Evolutionary conservation across 1,140 invertebrate species (phyloP), one percentile per base, ranked within the genome.

Genomic region (Atta colombica): DNA sequence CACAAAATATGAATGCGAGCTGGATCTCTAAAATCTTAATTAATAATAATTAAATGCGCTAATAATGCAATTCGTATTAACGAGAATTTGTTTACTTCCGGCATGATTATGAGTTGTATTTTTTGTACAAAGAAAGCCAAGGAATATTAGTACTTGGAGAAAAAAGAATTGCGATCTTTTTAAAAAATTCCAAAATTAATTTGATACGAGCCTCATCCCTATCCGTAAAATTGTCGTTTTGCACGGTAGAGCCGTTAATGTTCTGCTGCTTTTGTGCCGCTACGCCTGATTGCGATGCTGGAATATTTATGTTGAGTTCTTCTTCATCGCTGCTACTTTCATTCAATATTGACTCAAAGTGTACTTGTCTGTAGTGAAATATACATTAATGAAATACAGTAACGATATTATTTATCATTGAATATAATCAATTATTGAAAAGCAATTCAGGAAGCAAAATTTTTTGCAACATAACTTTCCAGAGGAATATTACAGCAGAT

Each of bases 271-370:
- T 45, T 61, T 18, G n/a, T 10, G 3, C 35, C n/a, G 49, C 0
- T 18, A 16, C 58, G 5, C 1, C 21, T 18, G 35, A 14, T 60
- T 25, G 28, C 7, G 14, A 39, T 6, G 16, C 39, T 10, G 55
- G 4, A 4, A 25, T 6, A 58, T 25, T 53, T 31, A n/a, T n/a
- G 14, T 3, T 2, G 1, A 51, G n/a, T 0, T 63, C 28, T 16
- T 90, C 81, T 25, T 92, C 91, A 25, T 90, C 91, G 69, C 86
- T 91, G 25, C 86, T 88, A 14, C 2, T 78, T 12, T 88, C 91
- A 45, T 86, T 72, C 10, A 92, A 10, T 53, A 92, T 53, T 3
- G 63, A 69, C 25, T 92, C 91, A 51, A 92, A 92, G 77, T 85
- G 51, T 35, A 45, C n/a, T 14, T 77, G 86, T 39, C 91, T 91